Base-by-base conservation (phyloP, 1,140 invertebrate genomes). In the Heliconius eleuchia region DNA sequence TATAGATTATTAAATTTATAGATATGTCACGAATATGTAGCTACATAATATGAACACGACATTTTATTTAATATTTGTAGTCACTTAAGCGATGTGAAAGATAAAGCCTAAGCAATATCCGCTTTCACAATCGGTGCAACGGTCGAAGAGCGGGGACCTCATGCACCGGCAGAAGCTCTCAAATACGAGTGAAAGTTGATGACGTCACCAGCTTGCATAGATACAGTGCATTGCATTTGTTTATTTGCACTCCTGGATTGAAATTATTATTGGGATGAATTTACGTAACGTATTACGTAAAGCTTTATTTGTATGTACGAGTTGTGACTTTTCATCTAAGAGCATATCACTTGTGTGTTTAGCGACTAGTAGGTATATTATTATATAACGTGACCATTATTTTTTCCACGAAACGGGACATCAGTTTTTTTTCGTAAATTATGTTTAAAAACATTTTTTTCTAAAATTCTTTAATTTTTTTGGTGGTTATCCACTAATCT, bases 141-240 rank as follows among this genome's bases (percentile, higher is more conserved):
- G 80, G 70, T 78, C 72, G 75, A 80, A 80, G 77, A 79, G 78
- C 42, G 60, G 72, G 71, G 37, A 71, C 71, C 71, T 71, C 60
- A 30, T 66, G 60, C 60, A 66, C 23, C 23, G 71, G 71, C 71
- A 71, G 71, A 71, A 39, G 60, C 60, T 71, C 71, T 71, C 71
- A 71, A 78, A 78, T 46, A 39, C 77, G 66, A 86, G 89, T 88
- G 91, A 92, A 92, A 92, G 91, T 88, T 73, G 77, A 75, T 90
- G 88, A 89, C 91, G 86, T 91, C 88, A 91, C 81, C 76, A 84
- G 23, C 81, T 91, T 88, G 84, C 88, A 89, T 87, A 86, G 80
- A 77, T 80, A 84, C 84, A 85, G 83, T 85, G 78, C 84, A 88
- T 85, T 84, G 85, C 80, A 85, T 80, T 82, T 81, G 83, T 84